Base-by-base conservation (phyloP, 1,140 invertebrate genomes). In the Drosophila neocordata region DNA sequence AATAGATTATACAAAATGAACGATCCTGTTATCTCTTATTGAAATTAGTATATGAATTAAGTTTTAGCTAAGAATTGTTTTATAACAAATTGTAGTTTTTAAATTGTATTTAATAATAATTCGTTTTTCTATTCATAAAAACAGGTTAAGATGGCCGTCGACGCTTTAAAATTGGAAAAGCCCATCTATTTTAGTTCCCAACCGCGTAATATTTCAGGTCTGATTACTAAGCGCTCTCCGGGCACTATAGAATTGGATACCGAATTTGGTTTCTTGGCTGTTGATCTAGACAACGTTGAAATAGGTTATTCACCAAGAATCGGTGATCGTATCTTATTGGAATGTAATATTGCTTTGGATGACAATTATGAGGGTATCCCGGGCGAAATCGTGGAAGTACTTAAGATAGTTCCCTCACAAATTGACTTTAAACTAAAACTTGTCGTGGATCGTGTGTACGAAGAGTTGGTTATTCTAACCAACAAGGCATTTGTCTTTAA, bases 231-330 rank as follows among this genome's bases (percentile, higher is more conserved):
- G 51, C 92, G 94, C 37, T 69, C 92, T 5, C 92, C 92, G 2
- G 89, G 94, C 12, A n/a, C 60, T 9, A 77, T 91, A 52, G 68
- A 91, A 11, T 92, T 94, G 5, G 92, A 92, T 56, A 91, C 94
- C 0, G 92, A 93, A 35, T 93, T 93, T 12, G 91, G 91, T 63
- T 91, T 93, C 41, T 73, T 94, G 12, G 90, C 77, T 48, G 91
- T 95, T 56, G 91, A 92, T 66, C 83, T 95, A 24, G 93, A 95
- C 69, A 89, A 92, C 44, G 92, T 95, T 3, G 81, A 91, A 72
- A 73, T 90, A 3, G 91, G 78, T 44, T 93, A 93, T 69, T 67
- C 93, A 18, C 93, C 93, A 52, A 64, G 71, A 13, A 60, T 44
- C 13, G 83, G 89, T 5, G 90, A 91, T 53, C 57, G 69, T 15